A percentile compares a stretch with the other conserved stretches of the same genome.
Conservation (phyloP, 1,140 invertebrate species). For the Chlorops oryzae region DNA sequence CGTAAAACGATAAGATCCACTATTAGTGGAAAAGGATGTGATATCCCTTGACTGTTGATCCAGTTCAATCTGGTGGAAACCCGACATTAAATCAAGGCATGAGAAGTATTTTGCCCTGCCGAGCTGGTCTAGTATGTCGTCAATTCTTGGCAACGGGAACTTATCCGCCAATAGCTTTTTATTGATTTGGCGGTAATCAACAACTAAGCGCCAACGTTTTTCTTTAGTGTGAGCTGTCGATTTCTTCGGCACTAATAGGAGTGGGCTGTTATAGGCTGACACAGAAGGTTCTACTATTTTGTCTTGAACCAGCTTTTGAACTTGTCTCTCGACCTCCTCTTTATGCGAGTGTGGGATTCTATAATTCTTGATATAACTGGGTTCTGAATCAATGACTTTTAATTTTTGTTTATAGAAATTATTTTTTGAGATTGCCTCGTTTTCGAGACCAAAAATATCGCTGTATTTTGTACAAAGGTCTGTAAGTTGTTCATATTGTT, state of each 20-base stretch:
- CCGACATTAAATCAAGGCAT: no score
- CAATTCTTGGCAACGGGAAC: not conserved
- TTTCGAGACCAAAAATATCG: constrained; percentile 2
- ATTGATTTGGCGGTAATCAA: no score
- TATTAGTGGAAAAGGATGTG: no score
- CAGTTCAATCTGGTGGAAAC: no score
- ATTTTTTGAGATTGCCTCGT: not conserved
- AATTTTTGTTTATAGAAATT: constrained; percentile 7
- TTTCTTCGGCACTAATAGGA: no score
- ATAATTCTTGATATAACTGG: not conserved
- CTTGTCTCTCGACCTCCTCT: not conserved
- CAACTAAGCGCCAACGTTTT: not conserved
- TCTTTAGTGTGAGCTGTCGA: not conserved
- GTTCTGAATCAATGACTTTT: no score
- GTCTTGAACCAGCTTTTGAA: not conserved
- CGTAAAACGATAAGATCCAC: no score
- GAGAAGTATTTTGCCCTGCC: no score
- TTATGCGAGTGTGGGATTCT: not conserved
- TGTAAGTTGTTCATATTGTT: not conserved
- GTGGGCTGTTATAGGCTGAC: no score
- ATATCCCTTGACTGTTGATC: no score
- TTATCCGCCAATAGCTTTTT: not conserved
- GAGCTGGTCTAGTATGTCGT: no score
- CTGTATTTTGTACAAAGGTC: not conserved
- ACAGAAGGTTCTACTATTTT: no score